Evolutionary conservation across 2,113 vertebrate species (phyloP), one percentile per base, ranked within the genome.

Genomic region (Apteryx owenii): DNA sequence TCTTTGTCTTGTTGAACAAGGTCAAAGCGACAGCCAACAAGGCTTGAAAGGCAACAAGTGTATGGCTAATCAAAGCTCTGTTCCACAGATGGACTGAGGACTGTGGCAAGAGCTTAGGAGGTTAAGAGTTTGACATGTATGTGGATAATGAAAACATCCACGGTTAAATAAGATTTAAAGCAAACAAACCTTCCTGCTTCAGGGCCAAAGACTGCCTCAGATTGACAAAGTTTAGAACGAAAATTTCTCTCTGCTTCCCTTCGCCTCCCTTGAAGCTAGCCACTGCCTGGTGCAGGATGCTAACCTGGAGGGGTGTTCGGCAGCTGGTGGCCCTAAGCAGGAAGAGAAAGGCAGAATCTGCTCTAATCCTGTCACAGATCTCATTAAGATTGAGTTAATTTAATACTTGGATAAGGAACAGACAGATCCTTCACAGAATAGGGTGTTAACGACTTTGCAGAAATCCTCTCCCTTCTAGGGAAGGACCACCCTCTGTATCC

Each of bases 141-240:
- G 48, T 76, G 86, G 78, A 69, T 87, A 95, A 91, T 91, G 36
- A 92, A 93, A 95, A 89, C 44, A 69, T 60, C 81, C 44, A 76
- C 25, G 75, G 31, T 77, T 92, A 85, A 95, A 87, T 77, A 72
- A 87, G 53, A 82, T 92, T 85, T 69, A 85, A 89, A 82, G 58
- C 70, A 95, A 96, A 92, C 66, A 87, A 92, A 81, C 54, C 31
- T 80, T 77, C 29, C 70, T 93, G 89, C 75, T 94, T 89, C 33
- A 51, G 76, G 86, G 66, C 38, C 62, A 85, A 85, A 76, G 33
- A 26, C 53, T 80, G 29, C 46, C 25, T 89, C 54, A 83, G 85
- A 79, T 1, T 16, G 85, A 71, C 69, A 85, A 28, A 23, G 84
- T 38, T 65, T 86, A 73, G 42, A 83, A 85, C 64, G 33, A 50